Conservation (phyloP, 1,140 invertebrate genomes). For the Galendromus occidentalis region DNA sequence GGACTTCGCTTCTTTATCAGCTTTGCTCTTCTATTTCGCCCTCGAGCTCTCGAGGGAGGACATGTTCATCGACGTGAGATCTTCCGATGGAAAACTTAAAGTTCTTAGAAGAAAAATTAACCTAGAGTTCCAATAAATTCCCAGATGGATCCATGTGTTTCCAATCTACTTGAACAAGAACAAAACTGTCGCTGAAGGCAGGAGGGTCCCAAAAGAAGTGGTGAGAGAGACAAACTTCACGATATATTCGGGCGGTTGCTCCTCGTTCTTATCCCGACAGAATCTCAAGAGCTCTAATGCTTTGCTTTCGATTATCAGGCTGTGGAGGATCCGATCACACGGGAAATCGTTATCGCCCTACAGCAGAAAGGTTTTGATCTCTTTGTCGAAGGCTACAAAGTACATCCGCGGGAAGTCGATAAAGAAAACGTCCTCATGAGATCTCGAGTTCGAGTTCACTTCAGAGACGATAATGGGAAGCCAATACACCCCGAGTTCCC, state of each 20-base stretch:
- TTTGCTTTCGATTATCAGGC: constrained; percentile 32
- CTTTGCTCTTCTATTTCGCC: too few relatives aligned
- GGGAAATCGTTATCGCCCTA: constrained; percentile 82
- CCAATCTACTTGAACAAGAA: constrained; percentile 88
- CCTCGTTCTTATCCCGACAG: too few relatives aligned
- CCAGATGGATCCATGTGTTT: constrained; percentile 88
- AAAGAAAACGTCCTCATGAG: constrained; percentile 54
- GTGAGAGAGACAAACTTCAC: constrained; percentile 22
- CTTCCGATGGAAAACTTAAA: too few relatives aligned
- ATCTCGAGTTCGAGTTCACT: constrained; percentile 70
- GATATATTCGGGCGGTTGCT: background rate
- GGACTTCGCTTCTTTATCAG: too few relatives aligned
- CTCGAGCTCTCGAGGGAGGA: too few relatives aligned
- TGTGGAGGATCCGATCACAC: constrained; percentile 77
- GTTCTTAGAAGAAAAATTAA: too few relatives aligned
- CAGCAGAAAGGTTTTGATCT: constrained; percentile 43
- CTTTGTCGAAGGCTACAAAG: constrained; percentile 43
- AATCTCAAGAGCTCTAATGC: too few relatives aligned
- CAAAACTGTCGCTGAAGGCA: constrained; percentile 65
- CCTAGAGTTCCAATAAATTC: too few relatives aligned
- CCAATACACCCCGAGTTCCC: constrained; percentile 49
- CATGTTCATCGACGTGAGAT: too few relatives aligned
- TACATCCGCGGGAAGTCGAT: constrained; percentile 72
- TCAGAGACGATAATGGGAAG: constrained; percentile 75
- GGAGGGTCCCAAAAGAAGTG: constrained; percentile 56